A percentile compares a stretch with the other conserved stretches of the same genome.
Conservation (phyloP, 2,888 invertebrate species). For the Drosophila longiperda region DNA sequence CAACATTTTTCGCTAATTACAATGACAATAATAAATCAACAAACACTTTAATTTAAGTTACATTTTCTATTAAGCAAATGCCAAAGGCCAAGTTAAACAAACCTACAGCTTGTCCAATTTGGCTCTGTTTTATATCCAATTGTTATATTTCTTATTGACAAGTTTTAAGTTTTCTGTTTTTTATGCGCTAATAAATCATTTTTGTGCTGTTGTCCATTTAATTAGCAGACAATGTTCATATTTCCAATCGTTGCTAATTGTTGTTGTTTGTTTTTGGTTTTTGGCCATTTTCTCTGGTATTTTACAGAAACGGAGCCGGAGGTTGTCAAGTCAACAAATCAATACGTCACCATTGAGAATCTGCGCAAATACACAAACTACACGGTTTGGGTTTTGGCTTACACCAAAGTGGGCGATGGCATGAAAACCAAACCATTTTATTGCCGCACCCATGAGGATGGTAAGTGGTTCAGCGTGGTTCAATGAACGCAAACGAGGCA, state of each 20-base stretch:
- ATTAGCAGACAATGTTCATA: slow-evolving; percentile 63
- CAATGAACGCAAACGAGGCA: slow-evolving; percentile 77
- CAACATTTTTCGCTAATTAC: neutral
- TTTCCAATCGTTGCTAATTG: slow-evolving; percentile 68
- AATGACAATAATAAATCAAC: neutral
- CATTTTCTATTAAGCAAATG: neutral
- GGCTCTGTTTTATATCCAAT: neutral
- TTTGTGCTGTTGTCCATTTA: slow-evolving; percentile 41
- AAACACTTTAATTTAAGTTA: neutral
- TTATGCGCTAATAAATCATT: slow-evolving; percentile 5
- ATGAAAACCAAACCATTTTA: slow-evolving; percentile 92
- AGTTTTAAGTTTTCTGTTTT: neutral
- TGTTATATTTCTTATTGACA: neutral
- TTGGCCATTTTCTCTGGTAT: neutral
- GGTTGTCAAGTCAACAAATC: slow-evolving; percentile 88
- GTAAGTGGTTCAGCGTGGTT: slow-evolving; percentile 85
- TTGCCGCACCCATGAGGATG: slow-evolving; percentile 95
- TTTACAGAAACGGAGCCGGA: slow-evolving; percentile 89
- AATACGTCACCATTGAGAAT: slow-evolving; percentile 88
- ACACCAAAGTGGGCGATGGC: slow-evolving; percentile 95
- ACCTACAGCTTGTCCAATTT: neutral
- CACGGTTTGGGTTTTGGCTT: slow-evolving; percentile 95
- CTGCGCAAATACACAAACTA: slow-evolving; percentile 95
- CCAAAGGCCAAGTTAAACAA: neutral
- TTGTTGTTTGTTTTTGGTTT: slow-evolving; percentile 29